phyloP scores from a whole-genome alignment of 2,797 vertebrate genomes.

The Thunnus albacares region DNA sequence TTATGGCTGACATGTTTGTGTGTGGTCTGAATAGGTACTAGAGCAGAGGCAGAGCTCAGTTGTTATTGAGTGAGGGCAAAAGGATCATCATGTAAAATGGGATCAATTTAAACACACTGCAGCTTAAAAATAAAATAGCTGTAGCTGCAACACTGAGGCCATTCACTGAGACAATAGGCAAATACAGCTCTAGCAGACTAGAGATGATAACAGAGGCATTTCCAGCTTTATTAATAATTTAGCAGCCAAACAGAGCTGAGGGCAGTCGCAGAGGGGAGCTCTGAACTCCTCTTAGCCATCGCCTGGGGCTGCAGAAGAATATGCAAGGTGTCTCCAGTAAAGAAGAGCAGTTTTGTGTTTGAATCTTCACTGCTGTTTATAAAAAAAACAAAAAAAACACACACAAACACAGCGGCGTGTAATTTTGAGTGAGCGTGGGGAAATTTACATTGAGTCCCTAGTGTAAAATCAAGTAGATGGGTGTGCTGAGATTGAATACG shows the following conservation, averaged over 20 bases:
- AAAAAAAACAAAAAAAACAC: not conserved
- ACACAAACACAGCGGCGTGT: slow-evolving; percentile 30
- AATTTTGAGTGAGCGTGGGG: slow-evolving; percentile 59
- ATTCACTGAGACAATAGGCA: slow-evolving; percentile 69
- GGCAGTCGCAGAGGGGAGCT: slow-evolving; percentile 68
- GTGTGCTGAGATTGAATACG: slow-evolving; percentile 63
- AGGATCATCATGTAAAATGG: slow-evolving; percentile 16
- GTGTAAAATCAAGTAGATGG: slow-evolving; percentile 79
- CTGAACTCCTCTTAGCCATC: slow-evolving; percentile 74
- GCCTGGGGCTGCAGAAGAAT: slow-evolving; percentile 69
- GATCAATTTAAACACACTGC: slow-evolving; percentile 41
- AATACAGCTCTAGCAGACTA: slow-evolving; percentile 65
- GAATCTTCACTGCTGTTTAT: slow-evolving; percentile 46
- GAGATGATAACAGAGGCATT: slow-evolving; percentile 78
- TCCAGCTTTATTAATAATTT: slow-evolving; percentile 85
- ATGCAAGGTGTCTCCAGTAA: slow-evolving; percentile 70
- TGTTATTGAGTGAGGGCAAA: slow-evolving; percentile 18
- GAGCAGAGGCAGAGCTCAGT: not conserved
- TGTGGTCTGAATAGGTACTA: slow-evolving; percentile 20
- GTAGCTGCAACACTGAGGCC: slow-evolving; percentile 41
- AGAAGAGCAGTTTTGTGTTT: slow-evolving; percentile 50
- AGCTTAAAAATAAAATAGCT: slow-evolving; percentile 36
- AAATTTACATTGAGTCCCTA: slow-evolving; percentile 69
- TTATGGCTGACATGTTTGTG: slow-evolving; percentile 15
- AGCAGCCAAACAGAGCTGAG: slow-evolving; percentile 79